A percentile compares a stretch with the other conserved stretches of the same genome.
These are phyloP conservation scores for Taenioides sp. DNA, from an alignment of 2,797 vertebrate species.

Conservation along the genomic window DNA sequence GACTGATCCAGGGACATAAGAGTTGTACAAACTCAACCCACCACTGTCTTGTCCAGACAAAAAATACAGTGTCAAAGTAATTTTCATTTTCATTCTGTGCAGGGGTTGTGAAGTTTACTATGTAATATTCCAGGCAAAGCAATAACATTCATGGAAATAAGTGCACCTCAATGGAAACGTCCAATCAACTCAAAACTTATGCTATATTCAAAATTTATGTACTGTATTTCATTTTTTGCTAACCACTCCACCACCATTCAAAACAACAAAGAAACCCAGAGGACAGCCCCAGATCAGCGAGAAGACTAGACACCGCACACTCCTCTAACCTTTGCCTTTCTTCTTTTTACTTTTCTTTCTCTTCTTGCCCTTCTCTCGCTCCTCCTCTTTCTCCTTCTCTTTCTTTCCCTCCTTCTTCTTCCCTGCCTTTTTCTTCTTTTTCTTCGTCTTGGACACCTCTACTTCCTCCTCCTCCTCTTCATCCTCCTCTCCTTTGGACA, in stretches of 20 bases:
- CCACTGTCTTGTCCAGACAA: too few relatives aligned
- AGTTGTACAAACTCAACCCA: not conserved
- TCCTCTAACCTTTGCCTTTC: constrained; percentile 71
- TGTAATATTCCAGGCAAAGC: too few relatives aligned
- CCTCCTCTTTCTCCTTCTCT: constrained; percentile 36
- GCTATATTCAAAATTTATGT: too few relatives aligned
- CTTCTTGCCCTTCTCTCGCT: constrained; percentile 37
- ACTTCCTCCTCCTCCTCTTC: constrained; percentile 20
- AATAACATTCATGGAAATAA: too few relatives aligned
- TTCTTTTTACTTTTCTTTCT: constrained; percentile 65
- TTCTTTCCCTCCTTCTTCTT: constrained; percentile 63
- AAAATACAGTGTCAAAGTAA: too few relatives aligned
- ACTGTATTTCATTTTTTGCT: too few relatives aligned
- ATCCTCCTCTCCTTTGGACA: constrained; percentile 10
- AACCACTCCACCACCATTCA: too few relatives aligned
- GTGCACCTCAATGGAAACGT: too few relatives aligned
- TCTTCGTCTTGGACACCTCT: constrained; percentile 13
- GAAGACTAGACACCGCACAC: constrained; percentile 31
- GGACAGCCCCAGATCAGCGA: constrained; percentile 6
- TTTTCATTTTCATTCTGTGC: not conserved
- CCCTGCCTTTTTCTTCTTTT: constrained; percentile 58
- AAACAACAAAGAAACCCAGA: constrained; percentile 2
- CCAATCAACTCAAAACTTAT: too few relatives aligned
- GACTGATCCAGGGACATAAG: not conserved
- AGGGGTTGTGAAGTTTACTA: too few relatives aligned